A percentile compares a stretch with the other conserved stretches of the same genome.
Conservation (phyloP, 1,140 invertebrate species). For the Drosophila pectinifera region DNA sequence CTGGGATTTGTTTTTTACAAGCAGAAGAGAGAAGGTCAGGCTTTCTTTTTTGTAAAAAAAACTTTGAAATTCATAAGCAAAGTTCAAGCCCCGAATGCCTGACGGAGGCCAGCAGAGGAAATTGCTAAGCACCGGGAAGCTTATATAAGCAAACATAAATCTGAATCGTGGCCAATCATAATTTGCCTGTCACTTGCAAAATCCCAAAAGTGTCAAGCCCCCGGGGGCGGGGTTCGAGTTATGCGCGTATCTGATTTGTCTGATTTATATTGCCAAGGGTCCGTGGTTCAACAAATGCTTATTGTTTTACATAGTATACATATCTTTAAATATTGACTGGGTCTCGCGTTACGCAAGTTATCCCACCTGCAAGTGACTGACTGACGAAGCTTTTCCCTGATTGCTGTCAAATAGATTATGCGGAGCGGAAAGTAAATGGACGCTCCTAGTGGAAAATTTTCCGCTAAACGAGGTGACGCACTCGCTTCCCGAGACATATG, state of each 20-base stretch:
- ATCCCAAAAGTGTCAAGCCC: constrained; percentile 20
- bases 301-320: constrained; percentile 2
- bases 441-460: constrained; percentile 24
- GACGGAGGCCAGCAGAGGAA: neutral
- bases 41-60: neutral
- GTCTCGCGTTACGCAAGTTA: constrained; percentile 2
- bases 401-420: constrained; percentile 28
- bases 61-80: no score
- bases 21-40: neutral
- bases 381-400: constrained; percentile 11
- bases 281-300: constrained; percentile 9
- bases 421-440: constrained; percentile 13
- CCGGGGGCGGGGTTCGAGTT: constrained; percentile 8
- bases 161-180: constrained; percentile 31
- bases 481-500: neutral
- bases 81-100: neutral
- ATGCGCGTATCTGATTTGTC: constrained; percentile 34
- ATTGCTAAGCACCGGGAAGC: neutral
- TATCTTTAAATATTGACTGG: neutral
- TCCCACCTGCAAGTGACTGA: neutral
- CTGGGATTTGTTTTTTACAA: neutral
- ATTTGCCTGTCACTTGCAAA: constrained; percentile 35
- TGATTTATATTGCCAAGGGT: neutral
- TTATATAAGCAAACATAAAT: constrained; percentile 35
- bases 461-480: neutral